phyloP scores from a whole-genome alignment of 2,888 invertebrate genomes.

The Perdita meconis region DNA sequence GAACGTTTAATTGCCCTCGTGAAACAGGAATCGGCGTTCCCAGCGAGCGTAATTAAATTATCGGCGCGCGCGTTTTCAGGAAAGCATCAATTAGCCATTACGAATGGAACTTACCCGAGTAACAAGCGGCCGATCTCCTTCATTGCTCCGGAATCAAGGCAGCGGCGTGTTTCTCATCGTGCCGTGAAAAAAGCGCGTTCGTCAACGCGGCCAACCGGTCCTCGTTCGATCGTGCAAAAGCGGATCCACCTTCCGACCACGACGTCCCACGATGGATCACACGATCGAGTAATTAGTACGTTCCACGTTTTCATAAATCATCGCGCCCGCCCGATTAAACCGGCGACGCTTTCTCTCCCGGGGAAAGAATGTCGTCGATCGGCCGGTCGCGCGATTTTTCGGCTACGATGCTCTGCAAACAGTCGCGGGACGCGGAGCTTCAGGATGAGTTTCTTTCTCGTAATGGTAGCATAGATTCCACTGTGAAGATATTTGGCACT shows the following conservation, averaged over 20 bases:
- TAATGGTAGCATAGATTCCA: not conserved
- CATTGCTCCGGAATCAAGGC: conserved; percentile 58
- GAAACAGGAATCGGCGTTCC: not conserved
- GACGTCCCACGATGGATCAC: conserved; percentile 53
- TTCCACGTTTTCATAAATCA: conserved; percentile 68
- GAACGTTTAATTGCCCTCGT: not conserved
- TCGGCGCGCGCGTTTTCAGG: conserved; percentile 5
- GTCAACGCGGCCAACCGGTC: conserved; percentile 46
- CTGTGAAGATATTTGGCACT: too few relatives aligned
- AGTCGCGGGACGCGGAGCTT: not conserved
- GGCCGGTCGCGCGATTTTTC: conserved; percentile 25
- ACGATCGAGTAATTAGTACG: conserved; percentile 62
- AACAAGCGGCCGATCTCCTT: conserved; percentile 67
- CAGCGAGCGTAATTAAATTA: conserved; percentile 25
- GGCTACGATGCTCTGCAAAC: not conserved
- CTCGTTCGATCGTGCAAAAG: conserved; percentile 1
- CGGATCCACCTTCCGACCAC: conserved; percentile 21
- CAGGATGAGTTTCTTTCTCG: not conserved
- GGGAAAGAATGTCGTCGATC: conserved; percentile 49
- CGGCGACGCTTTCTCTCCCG: conserved; percentile 52
- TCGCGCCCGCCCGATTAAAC: conserved; percentile 45
- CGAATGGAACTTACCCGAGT: conserved; percentile 66
- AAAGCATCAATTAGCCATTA: conserved; percentile 39
- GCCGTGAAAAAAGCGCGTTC: conserved; percentile 28
- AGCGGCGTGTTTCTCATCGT: conserved; percentile 46